Conservation (phyloP, 2,888 invertebrate genomes). For the Corbicula japonica region DNA sequence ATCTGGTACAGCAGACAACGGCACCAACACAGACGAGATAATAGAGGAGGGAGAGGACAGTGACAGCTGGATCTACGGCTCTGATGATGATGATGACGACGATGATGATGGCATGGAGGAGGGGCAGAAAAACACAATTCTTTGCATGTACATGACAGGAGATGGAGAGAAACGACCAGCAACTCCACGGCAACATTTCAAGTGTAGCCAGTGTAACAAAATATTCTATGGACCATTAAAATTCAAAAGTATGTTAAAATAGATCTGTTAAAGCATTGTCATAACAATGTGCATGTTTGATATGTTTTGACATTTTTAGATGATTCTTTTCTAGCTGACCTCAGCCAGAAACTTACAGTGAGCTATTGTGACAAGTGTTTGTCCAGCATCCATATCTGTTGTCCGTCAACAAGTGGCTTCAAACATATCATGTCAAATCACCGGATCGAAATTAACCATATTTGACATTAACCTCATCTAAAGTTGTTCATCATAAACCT, state of each 20-base stretch:
- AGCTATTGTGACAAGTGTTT: too few species aligned
- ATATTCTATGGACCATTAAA: constrained; percentile 66
- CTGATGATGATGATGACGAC: constrained; percentile 57
- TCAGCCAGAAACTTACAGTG: too few species aligned
- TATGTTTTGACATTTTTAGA: too few species aligned
- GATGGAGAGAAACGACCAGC: constrained; percentile 36
- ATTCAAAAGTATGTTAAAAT: constrained; percentile 58
- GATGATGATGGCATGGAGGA: constrained; percentile 21
- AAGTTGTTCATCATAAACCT: too few species aligned
- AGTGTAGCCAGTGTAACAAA: constrained; percentile 63
- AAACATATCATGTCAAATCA: too few species aligned
- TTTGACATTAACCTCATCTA: too few species aligned
- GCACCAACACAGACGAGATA: constrained; percentile 5
- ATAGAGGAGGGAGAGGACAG: constrained; percentile 56
- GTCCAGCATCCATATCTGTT: too few species aligned
- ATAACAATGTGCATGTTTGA: too few species aligned
- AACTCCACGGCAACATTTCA: constrained; percentile 58
- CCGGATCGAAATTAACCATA: too few species aligned
- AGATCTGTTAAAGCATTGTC: not conserved
- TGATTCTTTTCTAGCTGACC: too few species aligned
- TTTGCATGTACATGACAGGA: not conserved
- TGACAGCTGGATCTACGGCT: constrained; percentile 41
- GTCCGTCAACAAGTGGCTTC: too few species aligned
- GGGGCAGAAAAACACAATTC: not conserved
- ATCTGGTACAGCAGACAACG: constrained; percentile 5